A percentile compares a stretch with the other conserved stretches of the same genome.
phyloP scores from a whole-genome alignment of 2,113 vertebrate species.

The Proterorhinus semilunaris region DNA sequence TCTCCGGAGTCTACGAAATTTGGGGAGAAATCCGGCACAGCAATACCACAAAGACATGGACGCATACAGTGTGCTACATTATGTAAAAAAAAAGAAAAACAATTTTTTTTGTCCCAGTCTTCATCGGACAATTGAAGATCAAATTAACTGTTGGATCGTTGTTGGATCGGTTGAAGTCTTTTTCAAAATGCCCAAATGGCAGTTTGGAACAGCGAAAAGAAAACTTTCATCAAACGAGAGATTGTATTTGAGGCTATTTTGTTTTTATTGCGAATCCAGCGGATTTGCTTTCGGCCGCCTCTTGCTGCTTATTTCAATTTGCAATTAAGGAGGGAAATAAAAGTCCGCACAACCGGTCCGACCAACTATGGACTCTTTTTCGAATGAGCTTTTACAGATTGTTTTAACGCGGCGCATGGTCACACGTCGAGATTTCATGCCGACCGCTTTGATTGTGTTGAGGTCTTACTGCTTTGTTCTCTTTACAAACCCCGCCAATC shows the following conservation, averaged over 20 bases:
- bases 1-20: conserved; percentile 36
- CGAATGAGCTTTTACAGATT: conserved; percentile 52
- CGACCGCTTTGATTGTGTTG: conserved; percentile 72
- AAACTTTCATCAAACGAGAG: conserved; percentile 60
- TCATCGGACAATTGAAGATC: conserved; percentile 38
- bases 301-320: conserved; percentile 59
- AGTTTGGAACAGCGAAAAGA: conserved; percentile 56
- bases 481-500: conserved; percentile 64
- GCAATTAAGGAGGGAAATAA: conserved; percentile 63
- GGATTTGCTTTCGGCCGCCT: conserved; percentile 49
- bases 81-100: conserved; percentile 32
- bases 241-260: conserved; percentile 61
- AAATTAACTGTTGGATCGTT: conserved; percentile 43
- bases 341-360: conserved; percentile 38
- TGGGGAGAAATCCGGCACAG: conserved; percentile 51
- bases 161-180: conserved; percentile 63
- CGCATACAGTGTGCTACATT: conserved; percentile 53
- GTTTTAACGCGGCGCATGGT: conserved; percentile 47
- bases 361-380: conserved; percentile 50
- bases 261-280: conserved; percentile 66
- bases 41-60: conserved; percentile 57
- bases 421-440: conserved; percentile 72
- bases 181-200: conserved; percentile 17
- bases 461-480: conserved; percentile 72
- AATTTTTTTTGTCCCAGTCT: conserved; percentile 18